Conservation (phyloP, 2,113 vertebrate species). For the Gracilinanus agilis region DNA sequence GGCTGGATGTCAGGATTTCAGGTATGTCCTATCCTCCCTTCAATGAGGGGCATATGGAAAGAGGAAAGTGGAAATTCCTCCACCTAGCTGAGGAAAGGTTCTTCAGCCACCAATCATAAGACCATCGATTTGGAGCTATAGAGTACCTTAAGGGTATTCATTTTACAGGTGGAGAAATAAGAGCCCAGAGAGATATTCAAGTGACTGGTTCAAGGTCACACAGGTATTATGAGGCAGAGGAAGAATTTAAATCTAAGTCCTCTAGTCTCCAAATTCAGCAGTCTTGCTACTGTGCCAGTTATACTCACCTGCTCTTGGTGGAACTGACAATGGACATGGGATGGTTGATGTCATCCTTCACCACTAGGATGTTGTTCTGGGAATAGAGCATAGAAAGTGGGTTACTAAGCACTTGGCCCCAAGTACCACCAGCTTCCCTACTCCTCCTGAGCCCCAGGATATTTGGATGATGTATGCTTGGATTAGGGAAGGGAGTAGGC, state of each 20-base stretch:
- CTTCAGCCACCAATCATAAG: not conserved
- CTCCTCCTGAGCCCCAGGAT: not conserved
- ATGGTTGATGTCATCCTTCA: constrained; percentile 93
- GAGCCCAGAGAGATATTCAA: not conserved
- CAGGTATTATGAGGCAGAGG: not conserved
- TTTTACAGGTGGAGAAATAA: not conserved
- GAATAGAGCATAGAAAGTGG: constrained; percentile 19
- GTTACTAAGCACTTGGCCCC: fast-evolving
- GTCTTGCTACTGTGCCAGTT: not conserved
- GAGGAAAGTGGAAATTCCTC: no score
- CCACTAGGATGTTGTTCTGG: constrained; percentile 95
- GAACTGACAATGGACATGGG: constrained; percentile 98
- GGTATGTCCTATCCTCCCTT: not conserved
- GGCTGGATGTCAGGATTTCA: not conserved
- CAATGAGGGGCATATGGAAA: not conserved
- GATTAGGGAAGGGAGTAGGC: not conserved
- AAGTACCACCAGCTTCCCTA: not conserved
- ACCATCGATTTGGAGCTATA: no score
- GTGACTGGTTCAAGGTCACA: not conserved
- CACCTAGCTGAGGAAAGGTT: not conserved
- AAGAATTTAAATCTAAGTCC: not conserved
- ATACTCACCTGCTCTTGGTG: constrained; percentile 96
- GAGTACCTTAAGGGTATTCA: not conserved
- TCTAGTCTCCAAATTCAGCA: not conserved
- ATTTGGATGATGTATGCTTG: not conserved